These are phyloP conservation scores for Temnopleurus reevesii DNA, from an alignment of 53 echinoderm and acorn worm species.

Conservation along the genomic window DNA sequence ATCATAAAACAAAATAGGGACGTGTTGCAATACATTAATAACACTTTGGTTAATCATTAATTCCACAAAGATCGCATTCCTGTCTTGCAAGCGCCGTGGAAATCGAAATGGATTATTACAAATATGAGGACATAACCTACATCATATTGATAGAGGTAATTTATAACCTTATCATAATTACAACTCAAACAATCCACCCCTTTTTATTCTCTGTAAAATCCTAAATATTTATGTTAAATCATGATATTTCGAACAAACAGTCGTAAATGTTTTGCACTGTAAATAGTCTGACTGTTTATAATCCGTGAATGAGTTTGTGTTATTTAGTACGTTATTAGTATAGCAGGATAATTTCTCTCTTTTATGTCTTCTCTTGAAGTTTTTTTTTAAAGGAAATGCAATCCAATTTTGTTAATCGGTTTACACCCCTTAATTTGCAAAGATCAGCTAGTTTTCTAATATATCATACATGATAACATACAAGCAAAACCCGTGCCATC, in stretches of 20 bases:
- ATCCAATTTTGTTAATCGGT: not conserved
- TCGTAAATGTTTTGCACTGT: not conserved
- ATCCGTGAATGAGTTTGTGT: not conserved
- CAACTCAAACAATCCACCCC: slow-evolving; percentile 55
- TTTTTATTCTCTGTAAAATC: not conserved
- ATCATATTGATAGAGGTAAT: slow-evolving; percentile 22
- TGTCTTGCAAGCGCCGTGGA: not conserved
- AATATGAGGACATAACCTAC: not conserved
- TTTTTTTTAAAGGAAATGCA: not conserved
- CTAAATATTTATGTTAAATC: not conserved
- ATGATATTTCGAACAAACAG: not conserved
- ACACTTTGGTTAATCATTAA: slow-evolving; percentile 37
- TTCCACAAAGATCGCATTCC: not conserved
- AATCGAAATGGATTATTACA: not conserved
- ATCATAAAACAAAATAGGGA: slow-evolving; percentile 3
- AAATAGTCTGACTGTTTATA: not conserved
- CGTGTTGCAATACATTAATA: slow-evolving; percentile 7
- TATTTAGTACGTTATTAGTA: not conserved
- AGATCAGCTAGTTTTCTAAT: not conserved
- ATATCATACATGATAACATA: no score
- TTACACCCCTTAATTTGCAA: not conserved
- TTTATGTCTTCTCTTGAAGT: not conserved
- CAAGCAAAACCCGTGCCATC: no score
- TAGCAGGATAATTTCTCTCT: not conserved
- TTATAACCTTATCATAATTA: not conserved